Percentiles rank a stretch among this genome's conserved stretches.
These are phyloP conservation scores for Phrynosoma blainvillii DNA, from an alignment of 2,113 vertebrate genomes.

Conservation along the genomic window DNA sequence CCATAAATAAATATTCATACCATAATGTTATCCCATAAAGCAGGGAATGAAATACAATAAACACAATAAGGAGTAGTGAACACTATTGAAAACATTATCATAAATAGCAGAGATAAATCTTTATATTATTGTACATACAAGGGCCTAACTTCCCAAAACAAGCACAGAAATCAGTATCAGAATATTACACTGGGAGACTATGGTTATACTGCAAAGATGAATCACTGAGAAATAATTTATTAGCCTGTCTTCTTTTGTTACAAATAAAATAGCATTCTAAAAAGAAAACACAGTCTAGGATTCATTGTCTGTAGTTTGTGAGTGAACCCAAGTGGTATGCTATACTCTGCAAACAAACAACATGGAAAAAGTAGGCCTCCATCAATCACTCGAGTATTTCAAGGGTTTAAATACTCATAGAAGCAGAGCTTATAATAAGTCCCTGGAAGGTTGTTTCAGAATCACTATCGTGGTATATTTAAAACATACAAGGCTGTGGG, in stretches of 20 bases:
- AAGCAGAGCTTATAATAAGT: slow-evolving; percentile 10
- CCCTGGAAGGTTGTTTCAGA: slow-evolving; percentile 5
- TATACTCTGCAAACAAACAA: not conserved
- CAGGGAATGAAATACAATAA: slow-evolving; percentile 41
- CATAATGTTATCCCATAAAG: slow-evolving; percentile 30
- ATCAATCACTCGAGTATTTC: slow-evolving; percentile 3
- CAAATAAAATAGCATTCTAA: not conserved
- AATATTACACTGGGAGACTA: slow-evolving; percentile 22
- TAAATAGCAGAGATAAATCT: slow-evolving; percentile 39
- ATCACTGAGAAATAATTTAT: slow-evolving; percentile 35
- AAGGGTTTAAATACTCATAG: slow-evolving; percentile 23
- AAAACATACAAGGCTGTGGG: not conserved
- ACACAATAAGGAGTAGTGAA: slow-evolving; percentile 21
- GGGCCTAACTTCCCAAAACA: slow-evolving; percentile 5
- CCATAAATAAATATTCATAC: slow-evolving; percentile 36
- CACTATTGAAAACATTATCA: slow-evolving; percentile 20
- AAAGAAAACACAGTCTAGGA: not conserved
- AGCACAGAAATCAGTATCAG: slow-evolving; percentile 36
- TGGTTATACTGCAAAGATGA: slow-evolving; percentile 6
- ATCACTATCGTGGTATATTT: slow-evolving; percentile 1
- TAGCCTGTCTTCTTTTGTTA: slow-evolving; percentile 16
- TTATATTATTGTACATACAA: slow-evolving; percentile 23
- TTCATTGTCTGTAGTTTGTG: not conserved
- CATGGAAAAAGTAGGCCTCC: not conserved
- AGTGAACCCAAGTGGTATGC: not conserved